Percentiles rank a stretch among this genome's conserved stretches.
These are phyloP conservation scores for Ctenodactylus gundi DNA, from an alignment of 2,113 vertebrate genomes.

Conservation along the genomic window DNA sequence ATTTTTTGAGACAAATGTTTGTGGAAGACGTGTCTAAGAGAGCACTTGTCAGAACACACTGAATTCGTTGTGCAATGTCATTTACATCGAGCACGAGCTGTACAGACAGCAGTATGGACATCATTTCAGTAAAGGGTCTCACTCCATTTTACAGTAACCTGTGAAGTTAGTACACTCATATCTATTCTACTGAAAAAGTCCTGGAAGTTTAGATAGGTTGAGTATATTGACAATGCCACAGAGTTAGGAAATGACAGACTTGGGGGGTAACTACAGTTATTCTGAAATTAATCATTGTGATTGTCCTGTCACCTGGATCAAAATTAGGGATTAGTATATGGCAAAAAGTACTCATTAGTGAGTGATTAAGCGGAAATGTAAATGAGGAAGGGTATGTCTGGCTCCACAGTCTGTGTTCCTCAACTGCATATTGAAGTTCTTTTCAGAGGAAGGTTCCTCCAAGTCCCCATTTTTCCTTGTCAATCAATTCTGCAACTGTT, in stretches of 20 bases:
- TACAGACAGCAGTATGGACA: not conserved
- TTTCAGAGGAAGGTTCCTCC: not conserved
- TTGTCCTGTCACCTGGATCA: not conserved
- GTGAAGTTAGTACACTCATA: too few species aligned
- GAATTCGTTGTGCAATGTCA: not conserved
- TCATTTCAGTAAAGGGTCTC: not conserved
- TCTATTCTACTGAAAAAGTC: not conserved
- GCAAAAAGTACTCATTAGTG: not conserved
- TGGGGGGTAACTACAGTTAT: not conserved
- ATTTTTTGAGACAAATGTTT: not conserved
- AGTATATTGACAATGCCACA: not conserved
- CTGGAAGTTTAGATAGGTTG: not conserved
- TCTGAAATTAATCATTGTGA: not conserved
- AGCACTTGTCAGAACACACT: not conserved
- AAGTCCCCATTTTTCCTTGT: not conserved
- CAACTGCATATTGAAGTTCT: not conserved
- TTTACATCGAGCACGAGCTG: not conserved
- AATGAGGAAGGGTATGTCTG: not conserved
- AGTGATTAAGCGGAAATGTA: not conserved
- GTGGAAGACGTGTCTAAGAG: not conserved
- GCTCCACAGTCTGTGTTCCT: not conserved
- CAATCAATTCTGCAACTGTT: too few species aligned
- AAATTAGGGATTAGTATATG: not conserved
- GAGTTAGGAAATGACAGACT: not conserved
- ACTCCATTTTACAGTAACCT: not conserved